Evolutionary conservation across 1,140 invertebrate genomes (phyloP), one percentile per base, ranked within the genome.

Genomic region (Potamilus streckersoni): DNA sequence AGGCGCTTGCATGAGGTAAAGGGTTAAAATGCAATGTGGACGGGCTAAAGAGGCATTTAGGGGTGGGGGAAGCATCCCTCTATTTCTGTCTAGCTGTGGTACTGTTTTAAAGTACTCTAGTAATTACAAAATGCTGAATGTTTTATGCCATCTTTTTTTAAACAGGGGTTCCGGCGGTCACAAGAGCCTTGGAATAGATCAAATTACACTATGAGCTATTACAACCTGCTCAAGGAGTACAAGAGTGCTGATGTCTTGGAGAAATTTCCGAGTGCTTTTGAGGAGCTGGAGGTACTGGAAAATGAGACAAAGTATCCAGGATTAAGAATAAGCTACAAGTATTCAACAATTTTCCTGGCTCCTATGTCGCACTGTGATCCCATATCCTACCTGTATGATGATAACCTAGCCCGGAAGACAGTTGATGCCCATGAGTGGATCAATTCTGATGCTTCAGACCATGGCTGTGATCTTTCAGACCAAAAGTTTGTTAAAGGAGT

Each of bases 341-440:
- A 90, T 78, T 91, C 90, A 16, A 90, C 89, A 19, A 91, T 91
- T 60, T 90, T 91, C 68, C 82, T 91, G 55, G 85, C 90, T 0
- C 89, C 90, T 0, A 89, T 88, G 79, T 85, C 88, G 27, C 86
- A 90, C 74, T 91, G 90, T 82, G 90, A 91, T 79, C 89, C 90
- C 13, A 90, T 87, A 72, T 81, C 84, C 17, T 91, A 91, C 73
- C 86, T 89, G 63, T 91, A 90, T 83, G 88, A 91, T 81, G 90
- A 91, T 78, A 84, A 90, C 67, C 79, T 91, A 19, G 87, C 83
- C 13, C 79, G 82, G 69, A 91, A 91, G 76, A 91, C 90, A 8
- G 78, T 91, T 16, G 83, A 89, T 71, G 90, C 90, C 69, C 90
- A 91, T 76, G 49, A 75, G 13, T 91, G 89, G 84, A 91, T 91